Evolutionary conservation across 2,888 invertebrate species (phyloP).

Genomic region (Diaprepes abbreviatus): DNA sequence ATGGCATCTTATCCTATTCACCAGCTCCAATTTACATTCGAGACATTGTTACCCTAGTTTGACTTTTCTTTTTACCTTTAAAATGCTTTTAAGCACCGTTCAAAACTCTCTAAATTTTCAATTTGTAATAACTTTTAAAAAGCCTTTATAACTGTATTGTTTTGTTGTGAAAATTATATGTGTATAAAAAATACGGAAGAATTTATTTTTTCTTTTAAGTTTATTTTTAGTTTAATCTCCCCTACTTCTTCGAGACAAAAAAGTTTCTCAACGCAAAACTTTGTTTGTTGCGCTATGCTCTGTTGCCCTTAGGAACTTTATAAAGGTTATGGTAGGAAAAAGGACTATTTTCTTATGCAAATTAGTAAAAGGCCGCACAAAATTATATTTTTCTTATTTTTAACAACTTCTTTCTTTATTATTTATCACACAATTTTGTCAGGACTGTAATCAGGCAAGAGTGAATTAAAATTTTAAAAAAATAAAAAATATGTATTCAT

Average conservation of each 20-base stretch:
- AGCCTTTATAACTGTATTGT: too few relatives aligned
- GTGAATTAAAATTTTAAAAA: too few relatives aligned
- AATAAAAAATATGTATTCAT: too few relatives aligned
- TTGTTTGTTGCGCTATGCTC: neutral
- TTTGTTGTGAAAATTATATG: too few relatives aligned
- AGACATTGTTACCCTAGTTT: too few relatives aligned
- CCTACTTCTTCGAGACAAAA: neutral
- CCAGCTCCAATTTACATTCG: too few relatives aligned
- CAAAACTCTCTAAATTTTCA: too few relatives aligned
- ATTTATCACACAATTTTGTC: neutral
- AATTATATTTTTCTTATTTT: neutral
- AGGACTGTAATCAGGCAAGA: too few relatives aligned
- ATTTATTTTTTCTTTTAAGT: slow-evolving; percentile 2
- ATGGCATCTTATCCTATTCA: too few relatives aligned
- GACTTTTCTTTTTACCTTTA: too few relatives aligned
- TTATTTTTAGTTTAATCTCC: slow-evolving; percentile 6
- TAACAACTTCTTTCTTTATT: neutral
- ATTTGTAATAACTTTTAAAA: too few relatives aligned
- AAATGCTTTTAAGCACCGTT: too few relatives aligned
- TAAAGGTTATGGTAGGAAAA: neutral
- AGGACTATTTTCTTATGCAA: slow-evolving; percentile 4
- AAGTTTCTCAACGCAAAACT: neutral
- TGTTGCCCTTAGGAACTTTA: neutral
- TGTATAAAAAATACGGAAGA: neutral
- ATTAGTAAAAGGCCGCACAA: neutral